phyloP scores from a whole-genome alignment of 2,797 vertebrate species.

The Clarias fuscus region DNA sequence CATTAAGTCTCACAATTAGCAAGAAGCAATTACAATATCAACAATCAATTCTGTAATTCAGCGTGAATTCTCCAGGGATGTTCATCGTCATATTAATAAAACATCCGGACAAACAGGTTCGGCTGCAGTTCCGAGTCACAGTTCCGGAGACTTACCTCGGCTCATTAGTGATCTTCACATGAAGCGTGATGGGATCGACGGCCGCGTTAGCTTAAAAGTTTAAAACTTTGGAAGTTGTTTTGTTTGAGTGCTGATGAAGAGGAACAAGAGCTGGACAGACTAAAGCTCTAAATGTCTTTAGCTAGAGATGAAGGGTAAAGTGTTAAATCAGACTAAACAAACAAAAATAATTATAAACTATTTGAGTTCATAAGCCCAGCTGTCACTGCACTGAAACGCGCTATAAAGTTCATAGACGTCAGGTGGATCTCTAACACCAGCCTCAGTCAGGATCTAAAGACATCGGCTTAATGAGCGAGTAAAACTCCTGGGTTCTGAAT shows the following conservation, averaged over 20 bases:
- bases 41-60: not conserved
- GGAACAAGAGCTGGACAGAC: not conserved
- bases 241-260: not conserved
- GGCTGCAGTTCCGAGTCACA: not conserved
- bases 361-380: not conserved
- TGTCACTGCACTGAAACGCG: not conserved
- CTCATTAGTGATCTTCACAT: not conserved
- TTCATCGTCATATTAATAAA: not conserved
- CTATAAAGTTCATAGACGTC: not conserved
- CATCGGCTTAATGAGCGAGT: not conserved
- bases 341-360: not conserved
- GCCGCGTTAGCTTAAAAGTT: not conserved
- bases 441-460: not conserved
- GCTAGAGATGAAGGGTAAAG: not conserved
- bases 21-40: not conserved
- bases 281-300: not conserved
- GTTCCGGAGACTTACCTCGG: not conserved
- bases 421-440: not conserved
- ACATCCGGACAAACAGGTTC: not conserved
- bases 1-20: not conserved
- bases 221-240: not conserved
- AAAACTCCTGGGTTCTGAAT: not conserved
- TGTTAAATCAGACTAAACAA: not conserved
- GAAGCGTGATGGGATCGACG: not conserved
- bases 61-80: not conserved